phyloP scores from a whole-genome alignment of 2,888 invertebrate species.

The Palloptera scutellata region DNA sequence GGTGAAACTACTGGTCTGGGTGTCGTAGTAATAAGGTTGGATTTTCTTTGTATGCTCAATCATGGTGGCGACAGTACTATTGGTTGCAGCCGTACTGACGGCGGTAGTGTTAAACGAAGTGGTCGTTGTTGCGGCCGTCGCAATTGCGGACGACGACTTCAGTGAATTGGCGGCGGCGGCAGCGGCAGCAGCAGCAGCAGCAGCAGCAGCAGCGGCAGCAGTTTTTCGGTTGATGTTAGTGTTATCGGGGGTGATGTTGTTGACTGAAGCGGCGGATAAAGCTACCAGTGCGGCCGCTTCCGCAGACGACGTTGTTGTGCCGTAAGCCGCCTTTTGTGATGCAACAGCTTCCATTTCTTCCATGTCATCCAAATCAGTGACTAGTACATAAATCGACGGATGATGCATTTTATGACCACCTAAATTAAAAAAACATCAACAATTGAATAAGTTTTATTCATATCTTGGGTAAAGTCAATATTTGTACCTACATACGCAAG shows the following conservation, averaged over 20 bases:
- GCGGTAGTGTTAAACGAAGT: conserved; percentile 21
- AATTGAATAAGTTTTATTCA: too few relatives aligned
- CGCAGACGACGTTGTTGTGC: conserved; percentile 42
- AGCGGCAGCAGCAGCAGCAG: too few relatives aligned
- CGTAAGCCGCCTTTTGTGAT: conserved; percentile 48
- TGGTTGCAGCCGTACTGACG: conserved; percentile 31
- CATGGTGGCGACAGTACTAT: conserved; percentile 40
- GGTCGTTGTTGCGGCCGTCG: neutral
- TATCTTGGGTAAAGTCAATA: neutral
- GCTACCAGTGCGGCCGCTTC: conserved; percentile 40
- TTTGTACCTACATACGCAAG: too few relatives aligned
- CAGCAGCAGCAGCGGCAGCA: too few relatives aligned
- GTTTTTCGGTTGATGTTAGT: neutral
- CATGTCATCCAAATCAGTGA: conserved; percentile 84
- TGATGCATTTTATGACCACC: conserved; percentile 95
- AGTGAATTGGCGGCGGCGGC: neutral
- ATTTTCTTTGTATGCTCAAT: conserved; percentile 42
- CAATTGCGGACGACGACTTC: neutral
- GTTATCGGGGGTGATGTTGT: conserved; percentile 13
- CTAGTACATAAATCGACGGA: conserved; percentile 92
- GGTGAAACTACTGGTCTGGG: conserved; percentile 59
- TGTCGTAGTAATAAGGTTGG: conserved; percentile 58
- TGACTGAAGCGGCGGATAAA: conserved; percentile 32
- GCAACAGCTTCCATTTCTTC: conserved; percentile 62
- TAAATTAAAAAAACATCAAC: conserved; percentile 61